Base-by-base conservation (phyloP, 1,140 invertebrate species). In the Leptoteleia sp. region DNA sequence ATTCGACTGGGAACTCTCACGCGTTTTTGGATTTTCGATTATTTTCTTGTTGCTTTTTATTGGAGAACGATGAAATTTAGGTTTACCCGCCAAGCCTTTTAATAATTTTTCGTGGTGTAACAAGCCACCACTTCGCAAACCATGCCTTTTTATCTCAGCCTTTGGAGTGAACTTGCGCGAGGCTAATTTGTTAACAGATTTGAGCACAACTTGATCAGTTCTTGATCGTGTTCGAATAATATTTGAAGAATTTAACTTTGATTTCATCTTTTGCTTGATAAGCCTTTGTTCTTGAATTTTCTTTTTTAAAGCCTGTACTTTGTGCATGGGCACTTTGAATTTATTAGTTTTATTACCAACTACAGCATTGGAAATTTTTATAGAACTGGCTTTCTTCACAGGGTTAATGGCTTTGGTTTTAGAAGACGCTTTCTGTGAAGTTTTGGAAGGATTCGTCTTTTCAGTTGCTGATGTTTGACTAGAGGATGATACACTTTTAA, bases 251-350 rank as follows among this genome's bases (percentile, higher is more conserved):
- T 85, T 87, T 1, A 89, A 76, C 70, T 88, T 88, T 9, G 85
- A 85, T 42, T 86, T 87, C 0, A 88, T 84, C 71, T 85, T 84
- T 42, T 88, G 88, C 48, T 93, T 93, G 0, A 91, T 91, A 27
- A 93, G 85, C 65, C 92, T 88, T 76, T 93, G 92, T 55, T 92
- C 91, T 76, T 93, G 92, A 78, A 93, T 93, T 81, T 94, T 93
- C 52, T 92, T 90, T 71, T 92, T 91, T 2, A 93, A 81, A 3
- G 92, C 91, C 80, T 93, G 91, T 12, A 93, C 88, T 1, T 92
- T 90, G 1, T 90, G 86, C 27, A 89, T 84, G 77, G 86, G 76
- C 2, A 84, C 77, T 12, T 89, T 88, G 8, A 83, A 85, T 73
- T 88, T n/a, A n/a, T n/a, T 89, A 12, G 55, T 62, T 8, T 68